Conservation (phyloP, 2,888 invertebrate species). For the Euzophera pinguis region DNA sequence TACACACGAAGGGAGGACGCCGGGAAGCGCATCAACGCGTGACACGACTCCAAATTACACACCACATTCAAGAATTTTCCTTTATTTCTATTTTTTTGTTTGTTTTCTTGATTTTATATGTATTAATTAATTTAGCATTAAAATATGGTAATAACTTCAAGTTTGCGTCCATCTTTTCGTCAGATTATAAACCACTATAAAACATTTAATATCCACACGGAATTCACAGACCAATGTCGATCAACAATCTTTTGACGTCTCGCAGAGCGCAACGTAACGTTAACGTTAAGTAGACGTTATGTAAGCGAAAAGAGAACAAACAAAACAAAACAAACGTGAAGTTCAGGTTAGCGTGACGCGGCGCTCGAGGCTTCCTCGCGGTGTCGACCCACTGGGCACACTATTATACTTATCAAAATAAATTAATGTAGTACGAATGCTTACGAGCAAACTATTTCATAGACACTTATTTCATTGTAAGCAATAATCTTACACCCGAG, state of each 20-base stretch:
- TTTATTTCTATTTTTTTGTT: constrained; percentile 76
- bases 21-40: constrained; percentile 24
- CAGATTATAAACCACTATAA: constrained; percentile 53
- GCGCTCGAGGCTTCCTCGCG: constrained; percentile 23
- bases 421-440: constrained; percentile 41
- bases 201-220: constrained; percentile 51
- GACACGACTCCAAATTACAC: constrained; percentile 54
- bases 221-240: constrained; percentile 49
- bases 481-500: constrained; percentile 32
- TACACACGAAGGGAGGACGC: constrained; percentile 52
- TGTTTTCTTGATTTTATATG: constrained; percentile 59
- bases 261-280: constrained; percentile 52
- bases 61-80: constrained; percentile 73
- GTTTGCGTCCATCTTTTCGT: constrained; percentile 70
- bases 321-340: constrained; percentile 74
- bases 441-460: constrained; percentile 32
- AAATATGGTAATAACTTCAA: constrained; percentile 75
- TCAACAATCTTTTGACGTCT: constrained; percentile 47
- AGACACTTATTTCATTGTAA: constrained; percentile 28
- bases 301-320: constrained; percentile 72
- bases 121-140: constrained; percentile 79
- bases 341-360: constrained; percentile 47
- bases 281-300: constrained; percentile 49
- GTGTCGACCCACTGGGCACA: constrained; percentile 9
- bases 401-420: constrained; percentile 36